Conservation (phyloP, 2,113 vertebrate genomes). For the Lota lota region DNA sequence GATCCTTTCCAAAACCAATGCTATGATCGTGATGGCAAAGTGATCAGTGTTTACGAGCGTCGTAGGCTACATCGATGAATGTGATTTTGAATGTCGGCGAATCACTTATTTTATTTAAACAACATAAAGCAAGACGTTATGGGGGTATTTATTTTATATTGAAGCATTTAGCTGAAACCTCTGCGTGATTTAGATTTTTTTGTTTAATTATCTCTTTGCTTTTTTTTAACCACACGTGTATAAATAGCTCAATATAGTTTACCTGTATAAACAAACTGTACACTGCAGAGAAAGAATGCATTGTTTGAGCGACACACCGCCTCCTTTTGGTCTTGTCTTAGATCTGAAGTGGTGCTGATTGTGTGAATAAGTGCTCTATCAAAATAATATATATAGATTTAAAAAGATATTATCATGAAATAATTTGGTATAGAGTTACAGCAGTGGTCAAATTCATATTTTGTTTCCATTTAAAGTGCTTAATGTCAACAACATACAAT, state of each 20-base stretch:
- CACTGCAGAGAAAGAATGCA: background rate
- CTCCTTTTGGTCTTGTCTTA: constrained; percentile 22
- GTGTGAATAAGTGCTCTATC: constrained; percentile 46
- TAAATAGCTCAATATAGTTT: constrained; percentile 28
- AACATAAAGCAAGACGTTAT: no score
- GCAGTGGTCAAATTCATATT: constrained; percentile 54
- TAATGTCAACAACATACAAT: constrained; percentile 61
- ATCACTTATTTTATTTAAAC: no score
- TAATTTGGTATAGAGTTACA: constrained; percentile 57
- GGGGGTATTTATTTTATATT: background rate
- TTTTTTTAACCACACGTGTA: constrained; percentile 39
- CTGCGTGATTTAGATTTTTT: background rate
- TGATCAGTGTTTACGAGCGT: no score
- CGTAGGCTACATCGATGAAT: no score
- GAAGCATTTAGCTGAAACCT: no score
- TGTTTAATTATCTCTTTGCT: constrained; percentile 18
- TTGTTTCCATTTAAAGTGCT: constrained; percentile 77
- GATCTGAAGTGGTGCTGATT: constrained; percentile 26
- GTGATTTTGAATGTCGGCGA: no score
- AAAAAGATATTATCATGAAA: background rate
- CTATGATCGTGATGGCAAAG: no score
- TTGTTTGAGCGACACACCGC: constrained; percentile 11
- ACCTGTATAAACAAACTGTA: constrained; percentile 3
- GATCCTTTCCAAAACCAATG: background rate
- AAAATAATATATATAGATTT: constrained; percentile 29